Conservation (phyloP, 1,140 invertebrate genomes). For the Leptopilina boulardi region DNA sequence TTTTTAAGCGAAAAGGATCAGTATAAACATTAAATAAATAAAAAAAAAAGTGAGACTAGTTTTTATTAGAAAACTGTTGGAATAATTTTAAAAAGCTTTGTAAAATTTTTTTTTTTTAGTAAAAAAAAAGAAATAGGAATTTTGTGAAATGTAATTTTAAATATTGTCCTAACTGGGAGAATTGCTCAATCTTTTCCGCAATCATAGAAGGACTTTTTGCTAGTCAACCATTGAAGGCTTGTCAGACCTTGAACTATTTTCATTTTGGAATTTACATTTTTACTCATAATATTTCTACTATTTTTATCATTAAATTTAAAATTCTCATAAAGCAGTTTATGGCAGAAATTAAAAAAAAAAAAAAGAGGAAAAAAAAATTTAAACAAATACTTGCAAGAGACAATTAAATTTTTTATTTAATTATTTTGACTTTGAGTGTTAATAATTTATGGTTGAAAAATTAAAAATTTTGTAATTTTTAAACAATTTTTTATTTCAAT, state of each 20-base stretch:
- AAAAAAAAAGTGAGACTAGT: neutral
- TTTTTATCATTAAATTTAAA: neutral
- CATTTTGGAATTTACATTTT: slow-evolving; percentile 27
- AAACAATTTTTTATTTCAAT: too few relatives aligned
- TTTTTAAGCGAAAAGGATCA: too few relatives aligned
- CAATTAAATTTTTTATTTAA: too few relatives aligned
- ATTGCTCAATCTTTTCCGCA: slow-evolving; percentile 30
- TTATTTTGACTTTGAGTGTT: too few relatives aligned
- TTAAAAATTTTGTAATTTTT: too few relatives aligned
- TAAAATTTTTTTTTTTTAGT: neutral
- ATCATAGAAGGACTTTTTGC: slow-evolving; percentile 23
- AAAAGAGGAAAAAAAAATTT: too few relatives aligned
- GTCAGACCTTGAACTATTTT: slow-evolving; percentile 18
- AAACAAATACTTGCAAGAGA: too few relatives aligned
- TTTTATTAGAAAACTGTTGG: slow-evolving; percentile 1
- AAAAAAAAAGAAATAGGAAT: too few relatives aligned
- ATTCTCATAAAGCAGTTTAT: neutral
- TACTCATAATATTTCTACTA: neutral
- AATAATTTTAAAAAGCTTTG: neutral
- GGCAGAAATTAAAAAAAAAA: neutral
- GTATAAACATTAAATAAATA: too few relatives aligned
- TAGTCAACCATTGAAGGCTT: neutral
- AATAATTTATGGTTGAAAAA: too few relatives aligned
- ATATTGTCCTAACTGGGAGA: slow-evolving; percentile 21
- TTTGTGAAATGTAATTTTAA: slow-evolving; percentile 10